A percentile compares a stretch with the other conserved stretches of the same genome.
phyloP scores from a whole-genome alignment of 2,888 invertebrate genomes.

The Mythimna loreyi region DNA sequence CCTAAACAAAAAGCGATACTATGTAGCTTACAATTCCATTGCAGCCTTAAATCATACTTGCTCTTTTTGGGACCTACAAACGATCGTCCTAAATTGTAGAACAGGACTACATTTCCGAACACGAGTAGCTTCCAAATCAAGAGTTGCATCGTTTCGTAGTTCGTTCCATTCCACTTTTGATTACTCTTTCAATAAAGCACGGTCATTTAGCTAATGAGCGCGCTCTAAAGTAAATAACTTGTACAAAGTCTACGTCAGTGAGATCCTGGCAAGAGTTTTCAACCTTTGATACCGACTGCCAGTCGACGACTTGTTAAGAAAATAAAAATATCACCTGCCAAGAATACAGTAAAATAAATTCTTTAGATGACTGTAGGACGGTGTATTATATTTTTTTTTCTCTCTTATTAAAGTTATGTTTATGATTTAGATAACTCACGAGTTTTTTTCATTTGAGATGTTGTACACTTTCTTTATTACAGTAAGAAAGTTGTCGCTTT shows the following conservation, averaged over 20 bases:
- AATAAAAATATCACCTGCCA: conserved; percentile 71
- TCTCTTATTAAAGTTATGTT: conserved; percentile 43
- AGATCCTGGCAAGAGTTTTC: conserved; percentile 76
- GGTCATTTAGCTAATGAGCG: conserved; percentile 89
- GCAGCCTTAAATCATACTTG: not conserved
- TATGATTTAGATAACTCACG: conserved; percentile 21
- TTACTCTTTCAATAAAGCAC: conserved; percentile 84
- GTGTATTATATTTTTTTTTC: conserved; percentile 40
- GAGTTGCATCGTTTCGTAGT: conserved; percentile 56
- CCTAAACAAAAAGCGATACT: too few relatives aligned
- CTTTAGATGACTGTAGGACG: conserved; percentile 50
- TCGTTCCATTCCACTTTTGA: conserved; percentile 74
- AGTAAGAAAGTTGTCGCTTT: conserved; percentile 18
- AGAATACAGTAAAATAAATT: conserved; percentile 57
- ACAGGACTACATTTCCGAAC: conserved; percentile 39
- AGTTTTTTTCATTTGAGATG: conserved; percentile 38
- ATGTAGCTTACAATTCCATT: not conserved
- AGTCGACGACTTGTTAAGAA: conserved; percentile 73
- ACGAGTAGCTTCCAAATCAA: conserved; percentile 47
- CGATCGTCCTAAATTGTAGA: conserved; percentile 5
- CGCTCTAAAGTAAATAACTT: conserved; percentile 86
- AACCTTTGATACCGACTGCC: conserved; percentile 79
- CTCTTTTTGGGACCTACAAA: not conserved
- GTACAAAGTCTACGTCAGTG: conserved; percentile 84
- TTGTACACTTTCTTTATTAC: conserved; percentile 9